Evolutionary conservation across 2,797 vertebrate genomes (phyloP).

Genomic region (Diglossa cyanea): DNA sequence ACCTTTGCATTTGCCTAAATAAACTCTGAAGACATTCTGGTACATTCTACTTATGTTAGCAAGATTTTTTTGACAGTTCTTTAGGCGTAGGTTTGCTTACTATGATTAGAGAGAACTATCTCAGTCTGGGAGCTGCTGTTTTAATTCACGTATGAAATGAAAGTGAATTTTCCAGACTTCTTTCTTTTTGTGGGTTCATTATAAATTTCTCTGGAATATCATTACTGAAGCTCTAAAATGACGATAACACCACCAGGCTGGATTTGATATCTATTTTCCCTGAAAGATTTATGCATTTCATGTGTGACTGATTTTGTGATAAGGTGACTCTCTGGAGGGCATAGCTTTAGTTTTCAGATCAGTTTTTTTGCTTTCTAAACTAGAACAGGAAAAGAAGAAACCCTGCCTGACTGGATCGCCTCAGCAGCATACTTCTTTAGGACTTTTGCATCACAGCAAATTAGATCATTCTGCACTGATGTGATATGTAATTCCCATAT

Average conservation of each 20-base stretch:
- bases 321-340: constrained; percentile 27
- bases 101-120: background rate
- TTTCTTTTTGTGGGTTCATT: background rate
- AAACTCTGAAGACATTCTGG: background rate
- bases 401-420: constrained; percentile 9
- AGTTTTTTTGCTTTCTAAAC: background rate
- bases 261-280: background rate
- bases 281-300: constrained; percentile 1
- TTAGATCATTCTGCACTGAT: constrained; percentile 62
- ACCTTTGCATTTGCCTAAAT: background rate
- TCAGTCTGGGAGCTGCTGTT: background rate
- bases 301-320: constrained; percentile 21
- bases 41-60: background rate
- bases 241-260: background rate
- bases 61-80: constrained; percentile 29
- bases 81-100: background rate
- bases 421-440: constrained; percentile 61
- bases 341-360: background rate
- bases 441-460: constrained; percentile 59
- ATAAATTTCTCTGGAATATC: constrained; percentile 2
- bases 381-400: constrained; percentile 47
- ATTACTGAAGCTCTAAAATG: background rate
- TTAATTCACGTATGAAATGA: background rate
- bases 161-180: background rate
- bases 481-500: constrained; percentile 55